These are phyloP conservation scores for Mormyrops boulengeri DNA, from an alignment of 2,797 vertebrate species.

Conservation along the genomic window DNA sequence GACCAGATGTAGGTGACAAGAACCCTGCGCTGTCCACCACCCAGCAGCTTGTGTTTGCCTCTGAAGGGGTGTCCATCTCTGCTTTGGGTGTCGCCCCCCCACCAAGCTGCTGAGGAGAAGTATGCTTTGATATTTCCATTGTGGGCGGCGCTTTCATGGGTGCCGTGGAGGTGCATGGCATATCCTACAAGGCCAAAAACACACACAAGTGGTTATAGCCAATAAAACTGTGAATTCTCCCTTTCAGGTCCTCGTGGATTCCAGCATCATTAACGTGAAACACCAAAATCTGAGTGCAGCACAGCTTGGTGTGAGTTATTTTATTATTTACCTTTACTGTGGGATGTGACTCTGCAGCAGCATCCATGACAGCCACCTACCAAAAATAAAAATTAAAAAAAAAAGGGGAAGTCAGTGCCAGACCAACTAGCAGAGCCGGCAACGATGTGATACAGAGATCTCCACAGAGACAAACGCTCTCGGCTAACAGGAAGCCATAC, in stretches of 20 bases:
- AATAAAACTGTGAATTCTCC: not conserved
- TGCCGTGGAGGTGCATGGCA: not conserved
- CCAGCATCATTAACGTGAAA: not conserved
- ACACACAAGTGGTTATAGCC: not conserved
- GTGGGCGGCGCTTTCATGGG: not conserved
- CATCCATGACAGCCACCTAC: constrained; percentile 22
- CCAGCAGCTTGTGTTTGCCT: constrained; percentile 66
- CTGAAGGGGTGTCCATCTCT: constrained; percentile 43
- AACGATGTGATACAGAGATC: not conserved
- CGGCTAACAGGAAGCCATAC: not conserved
- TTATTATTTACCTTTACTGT: constrained; percentile 37
- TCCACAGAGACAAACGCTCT: not conserved
- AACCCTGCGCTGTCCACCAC: constrained; percentile 80
- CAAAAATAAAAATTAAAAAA: not conserved
- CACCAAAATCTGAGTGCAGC: not conserved
- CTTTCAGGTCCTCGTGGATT: not conserved
- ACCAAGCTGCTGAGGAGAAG: constrained; percentile 32
- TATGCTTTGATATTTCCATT: constrained; percentile 31
- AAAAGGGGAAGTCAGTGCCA: not conserved
- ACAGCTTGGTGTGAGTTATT: not conserved
- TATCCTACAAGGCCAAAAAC: constrained; percentile 35
- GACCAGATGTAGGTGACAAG: constrained; percentile 67
- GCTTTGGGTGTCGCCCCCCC: constrained; percentile 45
- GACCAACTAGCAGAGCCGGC: not conserved
- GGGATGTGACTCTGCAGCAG: constrained; percentile 33